phyloP scores from a whole-genome alignment of 2,888 invertebrate species.

The Macrophya annulata region DNA sequence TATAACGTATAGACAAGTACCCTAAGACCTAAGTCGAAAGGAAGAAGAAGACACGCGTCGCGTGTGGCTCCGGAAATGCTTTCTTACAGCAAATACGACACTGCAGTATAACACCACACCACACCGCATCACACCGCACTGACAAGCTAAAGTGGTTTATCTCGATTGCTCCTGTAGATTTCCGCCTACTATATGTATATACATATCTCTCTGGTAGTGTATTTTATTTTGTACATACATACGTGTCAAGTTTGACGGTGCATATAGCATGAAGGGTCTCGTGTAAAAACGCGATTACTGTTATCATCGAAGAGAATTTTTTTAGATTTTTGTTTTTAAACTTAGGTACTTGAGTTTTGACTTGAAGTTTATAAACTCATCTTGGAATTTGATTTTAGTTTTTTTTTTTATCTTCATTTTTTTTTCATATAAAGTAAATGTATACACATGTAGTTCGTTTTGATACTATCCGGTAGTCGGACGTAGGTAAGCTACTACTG shows the following conservation, averaged over 20 bases:
- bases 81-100: constrained; percentile 34
- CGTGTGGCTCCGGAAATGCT: constrained; percentile 53
- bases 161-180: constrained; percentile 45
- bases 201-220: background rate
- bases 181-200: constrained; percentile 15
- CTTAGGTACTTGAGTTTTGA: background rate
- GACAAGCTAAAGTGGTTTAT: constrained; percentile 51
- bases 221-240: background rate
- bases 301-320: background rate
- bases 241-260: background rate
- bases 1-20: background rate
- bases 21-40: constrained; percentile 35
- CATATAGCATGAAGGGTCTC: background rate
- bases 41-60: constrained; percentile 43
- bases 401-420: background rate
- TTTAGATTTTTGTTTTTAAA: background rate
- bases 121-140: constrained; percentile 9
- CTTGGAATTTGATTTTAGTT: too few relatives aligned
- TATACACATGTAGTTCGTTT: background rate
- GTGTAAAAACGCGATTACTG: background rate
- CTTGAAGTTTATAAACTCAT: background rate
- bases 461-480: background rate
- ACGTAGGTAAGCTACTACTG: background rate
- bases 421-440: background rate
- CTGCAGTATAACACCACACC: background rate